Percentiles rank a stretch among this genome's conserved stretches.
Evolutionary conservation across 2,113 vertebrate species (phyloP).

Genomic region (Nerophis ophidion): DNA sequence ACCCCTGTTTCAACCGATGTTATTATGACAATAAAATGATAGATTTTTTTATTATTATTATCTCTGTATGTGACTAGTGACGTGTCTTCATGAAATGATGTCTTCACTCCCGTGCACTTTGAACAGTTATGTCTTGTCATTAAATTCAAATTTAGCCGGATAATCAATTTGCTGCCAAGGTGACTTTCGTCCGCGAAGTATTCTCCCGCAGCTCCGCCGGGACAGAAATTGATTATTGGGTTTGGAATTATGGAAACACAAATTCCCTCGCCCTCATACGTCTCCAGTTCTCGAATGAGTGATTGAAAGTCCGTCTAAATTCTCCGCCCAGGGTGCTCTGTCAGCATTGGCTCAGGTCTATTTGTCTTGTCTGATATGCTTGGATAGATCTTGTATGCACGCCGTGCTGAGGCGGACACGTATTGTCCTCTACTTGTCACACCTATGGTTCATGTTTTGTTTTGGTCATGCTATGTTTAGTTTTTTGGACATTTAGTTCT

Average conservation of each 20-base stretch:
- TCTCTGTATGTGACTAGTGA: not conserved
- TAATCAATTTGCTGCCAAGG: slow-evolving; percentile 35
- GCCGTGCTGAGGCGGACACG: slow-evolving; percentile 33
- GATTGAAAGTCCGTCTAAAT: slow-evolving; percentile 63
- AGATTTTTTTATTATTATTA: too few species aligned
- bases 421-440: slow-evolving; percentile 57
- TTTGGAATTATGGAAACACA: slow-evolving; percentile 60
- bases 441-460: too few species aligned
- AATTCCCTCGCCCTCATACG: slow-evolving; percentile 53
- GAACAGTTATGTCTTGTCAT: not conserved
- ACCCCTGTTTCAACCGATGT: too few species aligned
- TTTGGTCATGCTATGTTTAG: too few species aligned
- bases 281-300: slow-evolving; percentile 45
- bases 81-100: not conserved
- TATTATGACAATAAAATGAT: too few species aligned
- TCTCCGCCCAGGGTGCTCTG: slow-evolving; percentile 47
- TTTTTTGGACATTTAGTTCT: too few species aligned
- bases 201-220: slow-evolving; percentile 33
- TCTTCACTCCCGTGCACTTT: not conserved
- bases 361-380: slow-evolving; percentile 68
- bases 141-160: slow-evolving; percentile 20
- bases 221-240: slow-evolving; percentile 53
- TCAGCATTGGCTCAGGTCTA: slow-evolving; percentile 58
- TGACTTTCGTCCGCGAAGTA: slow-evolving; percentile 38
- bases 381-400: slow-evolving; percentile 33